These are phyloP conservation scores for Zaprionus nigranus DNA, from an alignment of 1,140 invertebrate species.

Conservation along the genomic window DNA sequence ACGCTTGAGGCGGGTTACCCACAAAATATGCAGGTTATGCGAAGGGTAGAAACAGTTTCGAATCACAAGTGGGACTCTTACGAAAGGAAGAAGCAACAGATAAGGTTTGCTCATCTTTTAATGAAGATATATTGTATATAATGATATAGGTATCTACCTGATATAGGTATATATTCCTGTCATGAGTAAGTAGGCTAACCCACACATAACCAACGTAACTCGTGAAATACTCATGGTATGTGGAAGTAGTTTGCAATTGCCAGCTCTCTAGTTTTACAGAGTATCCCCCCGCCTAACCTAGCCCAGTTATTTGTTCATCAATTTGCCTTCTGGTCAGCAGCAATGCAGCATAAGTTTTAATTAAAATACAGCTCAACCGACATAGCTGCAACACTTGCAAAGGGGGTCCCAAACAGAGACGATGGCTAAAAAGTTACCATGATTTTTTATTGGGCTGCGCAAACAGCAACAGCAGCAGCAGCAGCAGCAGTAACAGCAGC, in stretches of 20 bases:
- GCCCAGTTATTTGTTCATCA: background rate
- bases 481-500: slow-evolving; percentile 2
- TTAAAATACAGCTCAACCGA: slow-evolving; percentile 58
- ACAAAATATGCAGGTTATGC: background rate
- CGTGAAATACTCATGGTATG: too few species aligned
- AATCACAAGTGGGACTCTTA: background rate
- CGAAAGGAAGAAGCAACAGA: too few species aligned
- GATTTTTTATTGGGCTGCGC: slow-evolving; percentile 37
- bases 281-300: background rate
- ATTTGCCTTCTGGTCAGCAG: slow-evolving; percentile 25
- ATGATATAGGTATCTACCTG: too few species aligned
- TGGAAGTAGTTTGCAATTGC: background rate
- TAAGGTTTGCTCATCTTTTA: too few species aligned
- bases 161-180: too few species aligned
- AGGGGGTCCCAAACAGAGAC: slow-evolving; percentile 10
- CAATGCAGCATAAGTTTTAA: slow-evolving; percentile 70
- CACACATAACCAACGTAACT: too few species aligned
- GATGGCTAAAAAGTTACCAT: slow-evolving; percentile 25
- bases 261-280: background rate
- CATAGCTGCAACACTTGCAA: slow-evolving; percentile 46
- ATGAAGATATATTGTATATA: too few species aligned
- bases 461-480: slow-evolving; percentile 26
- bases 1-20: background rate
- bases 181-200: too few species aligned
- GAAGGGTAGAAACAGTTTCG: background rate